These are phyloP conservation scores for Coenonympha arcania DNA, from an alignment of 2,888 invertebrate genomes.

Conservation along the genomic window DNA sequence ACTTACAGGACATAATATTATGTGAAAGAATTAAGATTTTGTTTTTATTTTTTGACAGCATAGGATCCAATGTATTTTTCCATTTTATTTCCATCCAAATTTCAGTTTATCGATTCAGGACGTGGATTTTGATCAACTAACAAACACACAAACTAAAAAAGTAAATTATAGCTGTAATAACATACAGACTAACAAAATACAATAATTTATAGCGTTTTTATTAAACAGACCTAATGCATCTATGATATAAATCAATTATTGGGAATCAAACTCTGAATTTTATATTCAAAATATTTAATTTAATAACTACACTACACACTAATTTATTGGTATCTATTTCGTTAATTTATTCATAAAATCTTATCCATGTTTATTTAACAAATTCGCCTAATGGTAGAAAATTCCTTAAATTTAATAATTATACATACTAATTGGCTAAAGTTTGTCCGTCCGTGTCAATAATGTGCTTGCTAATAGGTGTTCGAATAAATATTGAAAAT, in stretches of 20 bases:
- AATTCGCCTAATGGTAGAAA: not conserved
- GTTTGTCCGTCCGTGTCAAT: constrained; percentile 5
- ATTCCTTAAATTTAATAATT: not conserved
- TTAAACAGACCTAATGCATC: not conserved
- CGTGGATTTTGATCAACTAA: too few species aligned
- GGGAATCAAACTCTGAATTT: not conserved
- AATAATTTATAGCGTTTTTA: not conserved
- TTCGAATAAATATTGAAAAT: not conserved
- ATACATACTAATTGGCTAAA: not conserved
- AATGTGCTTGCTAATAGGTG: not conserved
- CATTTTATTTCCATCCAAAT: too few species aligned
- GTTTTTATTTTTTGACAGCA: too few species aligned
- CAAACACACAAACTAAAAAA: too few species aligned
- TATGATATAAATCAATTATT: constrained; percentile 1
- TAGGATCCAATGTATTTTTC: too few species aligned
- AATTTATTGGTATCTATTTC: not conserved
- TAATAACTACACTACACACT: not conserved
- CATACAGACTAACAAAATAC: too few species aligned
- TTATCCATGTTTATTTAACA: constrained; percentile 1
- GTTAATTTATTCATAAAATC: not conserved
- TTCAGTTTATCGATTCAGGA: too few species aligned
- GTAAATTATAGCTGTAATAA: too few species aligned
- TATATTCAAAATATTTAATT: not conserved
- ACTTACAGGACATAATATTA: too few species aligned
- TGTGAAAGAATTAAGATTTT: too few species aligned